Base-by-base conservation (phyloP, 2,797 vertebrate genomes). In the Spinus olivaceus region DNA sequence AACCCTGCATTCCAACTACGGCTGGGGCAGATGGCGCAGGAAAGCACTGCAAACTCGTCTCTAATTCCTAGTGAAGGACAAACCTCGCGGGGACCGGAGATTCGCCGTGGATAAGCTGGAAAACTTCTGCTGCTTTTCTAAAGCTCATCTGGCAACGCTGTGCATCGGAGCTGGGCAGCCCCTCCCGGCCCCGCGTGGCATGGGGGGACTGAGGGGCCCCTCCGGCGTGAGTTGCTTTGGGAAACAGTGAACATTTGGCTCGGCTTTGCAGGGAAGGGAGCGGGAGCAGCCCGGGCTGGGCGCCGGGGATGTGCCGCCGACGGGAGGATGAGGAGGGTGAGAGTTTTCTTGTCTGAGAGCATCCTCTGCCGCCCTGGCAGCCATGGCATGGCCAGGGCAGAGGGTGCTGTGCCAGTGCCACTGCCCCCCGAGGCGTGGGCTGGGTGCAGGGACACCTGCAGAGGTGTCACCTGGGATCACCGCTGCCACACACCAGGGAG, bases 1-100 rank as follows among this genome's bases (percentile, higher is more conserved):
- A 95, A 71, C n/a, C 80, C 47, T 90, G 96, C 35, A 12, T 92
- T 91, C 76, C 82, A 78, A 72, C 86, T 27, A 33, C 67, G 70
- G 81, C 72, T 51, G 37, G 94, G 91, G 93, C 96, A 97, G 96
- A 87, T 82, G 90, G 91, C 2, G 15, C 46, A 53, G 57, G 59
- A 74, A 59, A 63, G 71, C 53, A 0, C 71, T 20, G 16, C 10
- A 37, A 74, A 39, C 82, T 85, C n/a, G 89, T 30, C 32, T 22
- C 88, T 81, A 57, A 87, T 95, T 94, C 93, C 90, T 57, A 20
- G 39, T 5, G 50, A 95, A 85, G 92, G 89, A 84, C 50, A 71
- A 94, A 88, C 64, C 81, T 89, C 84, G 13, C 1, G 83, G 92
- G 91, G 53, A 51, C 63, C 3, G 11, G n/a, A 66, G 71, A 39